These are phyloP conservation scores for Pseudanteris insignis DNA, from an alignment of 2,888 invertebrate species.

Conservation along the genomic window DNA sequence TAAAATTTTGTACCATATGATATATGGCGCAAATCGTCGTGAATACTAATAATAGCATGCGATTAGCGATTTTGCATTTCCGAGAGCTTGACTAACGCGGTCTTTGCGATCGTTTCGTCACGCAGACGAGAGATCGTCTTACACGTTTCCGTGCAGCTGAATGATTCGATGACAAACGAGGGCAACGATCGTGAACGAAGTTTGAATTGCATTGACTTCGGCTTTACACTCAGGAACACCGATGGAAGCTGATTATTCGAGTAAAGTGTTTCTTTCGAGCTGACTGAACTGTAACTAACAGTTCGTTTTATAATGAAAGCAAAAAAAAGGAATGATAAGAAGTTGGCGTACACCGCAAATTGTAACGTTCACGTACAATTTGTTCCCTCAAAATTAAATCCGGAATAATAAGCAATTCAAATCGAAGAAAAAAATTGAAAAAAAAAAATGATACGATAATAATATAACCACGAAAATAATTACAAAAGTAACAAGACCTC, in stretches of 20 bases:
- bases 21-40: no score
- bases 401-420: no score
- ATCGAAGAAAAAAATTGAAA: no score
- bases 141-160: slow-evolving; percentile 37
- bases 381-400: no score
- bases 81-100: slow-evolving; percentile 38
- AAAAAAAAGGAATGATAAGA: slow-evolving; percentile 15
- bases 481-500: no score
- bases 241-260: slow-evolving; percentile 38
- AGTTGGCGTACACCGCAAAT: no score
- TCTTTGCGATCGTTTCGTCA: slow-evolving; percentile 40
- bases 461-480: no score
- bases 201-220: slow-evolving; percentile 40
- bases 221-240: slow-evolving; percentile 29
- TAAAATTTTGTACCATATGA: slow-evolving; percentile 13
- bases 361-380: no score
- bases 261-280: slow-evolving; percentile 27
- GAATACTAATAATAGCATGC: slow-evolving; percentile 27
- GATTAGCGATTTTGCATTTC: slow-evolving; percentile 36
- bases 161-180: slow-evolving; percentile 41
- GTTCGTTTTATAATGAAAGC: slow-evolving; percentile 9
- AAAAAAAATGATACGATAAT: no score
- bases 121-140: slow-evolving; percentile 41
- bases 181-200: slow-evolving; percentile 39
- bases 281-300: slow-evolving; percentile 34